Base-by-base conservation (phyloP, 2,113 vertebrate genomes). In the Promerops cafer region DNA sequence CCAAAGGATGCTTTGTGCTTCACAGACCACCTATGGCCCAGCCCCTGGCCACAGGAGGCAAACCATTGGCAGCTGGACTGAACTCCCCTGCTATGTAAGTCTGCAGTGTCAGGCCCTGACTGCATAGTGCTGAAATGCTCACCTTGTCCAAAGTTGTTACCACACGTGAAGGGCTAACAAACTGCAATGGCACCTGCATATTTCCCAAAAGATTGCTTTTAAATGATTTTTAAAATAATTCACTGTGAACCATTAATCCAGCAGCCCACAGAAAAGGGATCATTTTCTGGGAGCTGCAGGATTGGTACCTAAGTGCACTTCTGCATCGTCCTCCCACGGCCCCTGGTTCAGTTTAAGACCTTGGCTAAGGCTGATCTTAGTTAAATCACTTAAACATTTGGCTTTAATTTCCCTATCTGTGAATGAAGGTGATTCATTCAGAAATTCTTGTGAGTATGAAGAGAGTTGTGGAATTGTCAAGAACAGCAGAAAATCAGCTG, bases 21-120 rank as follows among this genome's bases (percentile, higher is more conserved):
- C 57, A 39, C 40, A 59, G 49, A 44, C 13, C 61, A 14, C 37
- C 37, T 10, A 0, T n/a, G 47, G 26, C 33, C 30, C 69, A 35
- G 27, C 39, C 33, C 30, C 17, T 78, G 52, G 26, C 47, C 24
- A 5, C 1, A 11, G 76, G 24, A 60, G 42, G 11, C n/a, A 82
- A 76, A 82, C 35, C 27, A 37, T 2, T 28, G 13, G 24, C 37
- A 64, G 3, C 28, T 14, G 26, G 39, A 23, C 50, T 85, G 47
- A 74, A 1, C 10, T 70, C 5, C 0, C 37, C 31, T 82, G 24
- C 30, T 30, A 1, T 22, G 3, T 0, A 13, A 65, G 6, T 14
- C 45, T 47, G 24, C 37, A 35, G 1, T 24, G 21, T 30, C 71
- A 86, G 42, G 27, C 33, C 63, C 63, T 57, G 63, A 10, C 11